Base-by-base conservation (phyloP, 2,888 invertebrate species). In the Heliconius erato region DNA sequence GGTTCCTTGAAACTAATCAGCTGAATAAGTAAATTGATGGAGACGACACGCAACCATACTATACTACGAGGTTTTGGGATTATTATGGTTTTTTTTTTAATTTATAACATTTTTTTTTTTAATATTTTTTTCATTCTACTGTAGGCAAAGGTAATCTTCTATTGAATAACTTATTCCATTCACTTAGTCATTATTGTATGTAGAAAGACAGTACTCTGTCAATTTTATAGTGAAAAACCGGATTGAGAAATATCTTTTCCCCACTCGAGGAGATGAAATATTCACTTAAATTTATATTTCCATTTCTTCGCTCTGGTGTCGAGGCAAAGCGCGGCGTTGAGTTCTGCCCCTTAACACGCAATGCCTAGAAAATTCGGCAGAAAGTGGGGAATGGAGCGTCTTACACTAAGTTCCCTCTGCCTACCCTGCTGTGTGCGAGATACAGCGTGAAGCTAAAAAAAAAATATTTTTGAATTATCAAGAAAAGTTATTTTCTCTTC, bases 1-100 rank as follows among this genome's bases (percentile, higher is more conserved):
- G 91, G 93, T 95, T 95, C 95, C 93, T 91, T 95, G 94, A 93
- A 95, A 93, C 94, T 94, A 95, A 95, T 95, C 94, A 94, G 92
- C 90, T 92, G 94, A 94, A 95, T 94, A 94, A 94, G 95, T 92
- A 95, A 95, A 95, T 95, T 95, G 95, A 90, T 87, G 89, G 54
- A 87, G 86, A 86, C 88, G 89, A 89, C 94, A 94, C 94, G 94
- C 94, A 91, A 94, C 90, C 85, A 74, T 67, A 86, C 79, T 82
- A 80, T 82, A 82, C 82, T 83, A 82, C 81, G 79, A 81, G 79
- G 26, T 71, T 68, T 32, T 44, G 16, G 40, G 40, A 71, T 44
- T 71, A 71, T 71, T 71, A 71, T 35, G 11, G 54, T 19, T 23
- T 71, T 71, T 44, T 79, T 63, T 35, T 79, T 35, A 40, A 67